Evolutionary conservation across 2,113 vertebrate genomes (phyloP), one percentile per base, ranked within the genome.

Genomic region (Centropus bengalensis): DNA sequence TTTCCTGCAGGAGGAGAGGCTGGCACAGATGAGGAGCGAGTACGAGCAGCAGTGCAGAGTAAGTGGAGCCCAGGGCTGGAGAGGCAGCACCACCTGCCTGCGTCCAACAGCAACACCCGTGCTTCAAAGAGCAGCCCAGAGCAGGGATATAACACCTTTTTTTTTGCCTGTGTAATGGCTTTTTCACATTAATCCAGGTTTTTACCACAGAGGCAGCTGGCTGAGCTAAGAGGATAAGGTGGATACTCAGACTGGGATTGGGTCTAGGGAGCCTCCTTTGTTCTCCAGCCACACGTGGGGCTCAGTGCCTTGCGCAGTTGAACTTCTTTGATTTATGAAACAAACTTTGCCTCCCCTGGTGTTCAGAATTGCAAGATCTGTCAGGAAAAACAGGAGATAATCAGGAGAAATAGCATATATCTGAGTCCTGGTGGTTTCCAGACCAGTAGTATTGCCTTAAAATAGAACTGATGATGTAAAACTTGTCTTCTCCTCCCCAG

Each of bases 21-120:
- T 99, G 83, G 96, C 96, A 11, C 98, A 98, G 59, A 98, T 99
- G 83, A 98, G 97, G 67, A 98, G 92, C 19, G 94, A 98, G 15
- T 99, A 99, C 8, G 99, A 99, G 91, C 98, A 83, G 71, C 99
- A 99, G 93, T 99, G 98, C 98, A 98, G 99, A 95, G 99, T 99
- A 88, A 98, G 98, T 80, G 27, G 14, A 14, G 64, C 16, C 11
- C 38, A 9, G 8, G 49, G 23, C 62, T 27, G 49, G 62, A 20
- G 10, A 21, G 11, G 20, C 0, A 5, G 38, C 47, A 12, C 55
- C 6, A 0, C 3, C 28, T 32, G 23, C 32, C 52, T 8, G 0
- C 10, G 21, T 27, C 69, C 38, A 21, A 73, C 24, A 1, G 12
- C 9, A 55, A 1, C 15, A 10, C 13, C 28, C 71, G 67, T 14